Evolutionary conservation across 2,113 vertebrate genomes (phyloP), one percentile per base, ranked within the genome.

Genomic region (Aldabrachelys gigantea): DNA sequence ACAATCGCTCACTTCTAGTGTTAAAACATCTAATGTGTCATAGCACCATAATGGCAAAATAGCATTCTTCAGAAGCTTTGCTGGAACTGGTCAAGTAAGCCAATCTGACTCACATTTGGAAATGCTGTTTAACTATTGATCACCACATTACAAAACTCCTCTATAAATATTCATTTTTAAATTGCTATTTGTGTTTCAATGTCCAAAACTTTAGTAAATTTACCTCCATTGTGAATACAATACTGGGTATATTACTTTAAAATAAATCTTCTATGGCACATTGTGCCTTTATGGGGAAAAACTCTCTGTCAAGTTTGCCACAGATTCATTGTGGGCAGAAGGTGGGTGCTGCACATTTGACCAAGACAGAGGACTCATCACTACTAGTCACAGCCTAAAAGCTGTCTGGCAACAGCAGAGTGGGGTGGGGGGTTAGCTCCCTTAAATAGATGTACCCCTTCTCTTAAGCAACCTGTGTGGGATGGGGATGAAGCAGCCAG

Each of bases 81-180:
- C 35, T 69, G 65, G 65, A 35, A 69, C 6, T 35, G 6, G 50
- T 84, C 87, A 84, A 56, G 2, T n/a, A 82, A 8, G 82, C 14
- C 47, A 44, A 38, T n/a, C 13, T 62, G 38, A 53, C 29, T 86
- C 38, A 56, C 14, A 2, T 12, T 87, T 65, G 82, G 76, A 93
- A 82, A 82, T 72, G 8, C 2, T 47, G 2, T 85, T 93, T 88
- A 89, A 88, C 87, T 1, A 65, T 31, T 76, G 4, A 69, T 57
- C 10, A 44, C 6, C 24, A 44, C 0, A 1, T 59, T 86, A 41
- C 4, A 92, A 13, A 85, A 0, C 4, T 76, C 25, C 56, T 5
- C 29, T 82, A 82, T 80, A 52, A 53, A 82, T 86, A 5, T 41
- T 76, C 41, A 44, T 44, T 44, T 27, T 76, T 31, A 92, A 47